Conservation (phyloP, 2,113 vertebrate species). For the Bucco capensis region DNA sequence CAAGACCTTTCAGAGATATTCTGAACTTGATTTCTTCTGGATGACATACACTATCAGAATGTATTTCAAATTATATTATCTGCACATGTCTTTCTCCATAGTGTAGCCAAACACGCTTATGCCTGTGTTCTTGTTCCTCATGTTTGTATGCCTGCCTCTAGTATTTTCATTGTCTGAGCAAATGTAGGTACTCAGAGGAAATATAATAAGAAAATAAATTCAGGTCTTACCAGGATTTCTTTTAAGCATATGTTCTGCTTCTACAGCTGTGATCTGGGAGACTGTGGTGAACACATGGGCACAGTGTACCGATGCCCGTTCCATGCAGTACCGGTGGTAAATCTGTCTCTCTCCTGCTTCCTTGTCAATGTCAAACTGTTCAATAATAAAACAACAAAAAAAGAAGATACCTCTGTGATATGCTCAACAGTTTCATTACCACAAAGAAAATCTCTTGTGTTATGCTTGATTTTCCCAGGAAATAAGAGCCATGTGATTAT, state of each 20-base stretch:
- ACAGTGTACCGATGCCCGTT: conserved; percentile 89
- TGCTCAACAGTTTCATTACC: not conserved
- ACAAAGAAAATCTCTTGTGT: not conserved
- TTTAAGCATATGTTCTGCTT: conserved; percentile 93
- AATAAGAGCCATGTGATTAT: not conserved
- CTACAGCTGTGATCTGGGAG: conserved; percentile 93
- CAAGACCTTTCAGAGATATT: not conserved
- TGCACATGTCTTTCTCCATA: not conserved
- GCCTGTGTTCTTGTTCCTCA: not conserved
- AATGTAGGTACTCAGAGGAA: not conserved
- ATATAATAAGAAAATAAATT: not conserved
- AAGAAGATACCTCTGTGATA: not conserved
- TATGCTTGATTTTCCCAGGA: not conserved
- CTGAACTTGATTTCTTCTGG: not conserved
- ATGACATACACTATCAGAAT: not conserved
- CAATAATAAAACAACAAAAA: not conserved
- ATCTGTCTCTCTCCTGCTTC: conserved; percentile 96
- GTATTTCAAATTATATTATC: not conserved
- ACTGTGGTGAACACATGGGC: conserved; percentile 95
- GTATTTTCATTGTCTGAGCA: not conserved
- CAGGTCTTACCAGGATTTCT: conserved; percentile 83
- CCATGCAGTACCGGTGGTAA: conserved; percentile 96
- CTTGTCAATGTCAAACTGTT: conserved; percentile 91
- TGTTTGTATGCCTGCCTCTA: not conserved
- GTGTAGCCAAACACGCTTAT: not conserved